Evolutionary conservation across 2,113 vertebrate species (phyloP).

Genomic region (Pelmatolapia mariae): DNA sequence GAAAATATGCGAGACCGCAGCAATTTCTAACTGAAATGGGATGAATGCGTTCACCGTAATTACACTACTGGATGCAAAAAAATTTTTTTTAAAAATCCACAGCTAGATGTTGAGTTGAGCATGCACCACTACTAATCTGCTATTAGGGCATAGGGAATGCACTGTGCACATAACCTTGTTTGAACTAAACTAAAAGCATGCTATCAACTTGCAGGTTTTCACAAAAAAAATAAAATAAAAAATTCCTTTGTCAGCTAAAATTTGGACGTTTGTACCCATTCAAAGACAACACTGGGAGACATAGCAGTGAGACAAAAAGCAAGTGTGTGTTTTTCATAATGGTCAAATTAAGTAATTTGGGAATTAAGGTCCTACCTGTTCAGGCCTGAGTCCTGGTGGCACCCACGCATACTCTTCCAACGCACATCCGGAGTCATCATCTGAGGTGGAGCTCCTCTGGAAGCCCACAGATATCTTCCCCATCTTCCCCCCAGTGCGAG

Average conservation of each 20-base stretch:
- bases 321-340: background rate
- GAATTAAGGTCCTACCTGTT: constrained; percentile 76
- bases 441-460: constrained; percentile 91
- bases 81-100: fast-evolving
- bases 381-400: constrained; percentile 85
- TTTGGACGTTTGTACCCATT: background rate
- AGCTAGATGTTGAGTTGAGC: constrained; percentile 10
- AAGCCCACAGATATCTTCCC: constrained; percentile 82
- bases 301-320: background rate
- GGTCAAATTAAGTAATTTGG: background rate
- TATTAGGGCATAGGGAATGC: background rate
- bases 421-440: constrained; percentile 92
- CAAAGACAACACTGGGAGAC: background rate
- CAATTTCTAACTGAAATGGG: background rate
- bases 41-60: background rate
- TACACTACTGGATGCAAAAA: background rate
- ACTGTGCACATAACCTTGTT: background rate
- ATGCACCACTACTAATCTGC: constrained; percentile 1
- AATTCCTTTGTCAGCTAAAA: background rate
- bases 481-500: constrained; percentile 66
- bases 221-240: too few species aligned
- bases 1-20: background rate
- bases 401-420: constrained; percentile 96
- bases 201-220: background rate
- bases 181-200: background rate